Evolutionary conservation across 2,888 invertebrate genomes (phyloP), one percentile per base, ranked within the genome.

Genomic region (Scaptomyza reducta): DNA sequence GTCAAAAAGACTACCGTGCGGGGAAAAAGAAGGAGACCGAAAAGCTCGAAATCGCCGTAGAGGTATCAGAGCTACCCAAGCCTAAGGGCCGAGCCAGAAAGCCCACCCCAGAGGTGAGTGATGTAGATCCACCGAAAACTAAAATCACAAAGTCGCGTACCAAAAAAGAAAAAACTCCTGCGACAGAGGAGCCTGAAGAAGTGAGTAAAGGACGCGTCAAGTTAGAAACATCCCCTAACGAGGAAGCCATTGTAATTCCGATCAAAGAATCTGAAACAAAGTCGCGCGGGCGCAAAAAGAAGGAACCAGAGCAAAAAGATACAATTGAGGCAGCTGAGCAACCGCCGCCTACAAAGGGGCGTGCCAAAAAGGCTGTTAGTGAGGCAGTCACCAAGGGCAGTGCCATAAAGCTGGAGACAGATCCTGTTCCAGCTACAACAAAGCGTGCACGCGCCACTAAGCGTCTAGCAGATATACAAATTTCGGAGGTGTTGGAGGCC

Each of bases 401-500:
- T 6, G 27, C 56, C 5, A 69, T 70, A n/a, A 68, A 67, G 35
- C 25, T 11, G 3, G 59, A 64, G 13, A 2, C 60, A 13, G 42
- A 27, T 16, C 6, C 13, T 3, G 29, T 4, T n/a, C 18, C 51
- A 29, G 6, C 27, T 49, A 25, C 49, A 40, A 14, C 60, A 9
- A 84, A 82, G 25, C 63, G 73, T 18, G 22, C 22, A 6, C 86
- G 86, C 0, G 76, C 40, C 3, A 51, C 33, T 4, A 87, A 87
- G 46, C 82, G 71, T 6, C 13, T 85, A 9, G 82, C 86, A 9
- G 79, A 78, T 16, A 44, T 67, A 1, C 75, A 82, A 47, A 85
- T 82, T n/a, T 6, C 74, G 1, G 64, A 53, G 16, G 42, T 70
- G 6, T 44, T 87, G 0, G 71, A 83, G 16, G 56, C 38, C 2